phyloP scores from a whole-genome alignment of 2,888 invertebrate species.

The Pyrrhia umbra region DNA sequence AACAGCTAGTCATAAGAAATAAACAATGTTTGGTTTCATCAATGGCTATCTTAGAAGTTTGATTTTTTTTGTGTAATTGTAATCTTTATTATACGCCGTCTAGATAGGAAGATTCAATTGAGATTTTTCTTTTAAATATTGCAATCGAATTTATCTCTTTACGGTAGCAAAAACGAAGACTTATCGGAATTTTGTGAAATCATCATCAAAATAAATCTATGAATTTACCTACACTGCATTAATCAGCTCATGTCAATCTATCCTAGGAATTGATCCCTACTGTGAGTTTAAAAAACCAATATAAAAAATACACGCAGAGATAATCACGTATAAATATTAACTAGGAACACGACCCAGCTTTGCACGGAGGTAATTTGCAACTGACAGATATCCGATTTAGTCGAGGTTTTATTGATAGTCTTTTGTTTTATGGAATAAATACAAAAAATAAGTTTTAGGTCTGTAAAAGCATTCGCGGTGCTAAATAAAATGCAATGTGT shows the following conservation, averaged over 20 bases:
- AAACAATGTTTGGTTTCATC: no score
- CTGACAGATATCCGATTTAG: slow-evolving; percentile 49
- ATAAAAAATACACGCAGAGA: slow-evolving; percentile 25
- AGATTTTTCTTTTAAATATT: no score
- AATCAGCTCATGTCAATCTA: not conserved
- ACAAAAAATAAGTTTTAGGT: not conserved
- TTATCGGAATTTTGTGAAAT: no score
- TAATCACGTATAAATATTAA: slow-evolving; percentile 56
- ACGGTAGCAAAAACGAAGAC: no score
- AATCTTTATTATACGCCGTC: no score
- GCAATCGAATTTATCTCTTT: no score
- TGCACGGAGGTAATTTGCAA: slow-evolving; percentile 42
- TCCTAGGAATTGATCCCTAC: not conserved
- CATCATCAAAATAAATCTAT: not conserved
- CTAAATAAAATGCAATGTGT: not conserved
- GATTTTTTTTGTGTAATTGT: no score
- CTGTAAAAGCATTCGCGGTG: not conserved
- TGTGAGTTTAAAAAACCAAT: slow-evolving; percentile 29
- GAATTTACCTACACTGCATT: not conserved
- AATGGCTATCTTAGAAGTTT: no score
- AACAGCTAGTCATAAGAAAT: no score
- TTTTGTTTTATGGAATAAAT: not conserved
- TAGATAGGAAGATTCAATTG: no score
- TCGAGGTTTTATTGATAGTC: slow-evolving; percentile 19
- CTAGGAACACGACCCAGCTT: slow-evolving; percentile 39